Evolutionary conservation across 2,113 vertebrate species (phyloP).

Genomic region (Notothenia rossii): DNA sequence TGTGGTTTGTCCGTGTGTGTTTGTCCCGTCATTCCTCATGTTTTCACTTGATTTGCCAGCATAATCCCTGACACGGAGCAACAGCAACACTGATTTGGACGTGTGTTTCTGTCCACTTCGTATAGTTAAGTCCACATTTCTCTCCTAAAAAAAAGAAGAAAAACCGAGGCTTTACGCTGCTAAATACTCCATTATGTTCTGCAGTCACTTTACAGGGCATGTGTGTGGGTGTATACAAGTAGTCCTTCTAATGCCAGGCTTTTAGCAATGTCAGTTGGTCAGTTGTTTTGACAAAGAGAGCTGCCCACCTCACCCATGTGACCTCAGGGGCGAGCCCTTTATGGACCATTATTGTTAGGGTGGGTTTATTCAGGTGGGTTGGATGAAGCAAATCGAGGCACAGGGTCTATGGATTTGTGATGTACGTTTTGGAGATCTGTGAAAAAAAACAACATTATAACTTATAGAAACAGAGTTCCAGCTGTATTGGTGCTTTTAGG

Average conservation of each 20-base stretch:
- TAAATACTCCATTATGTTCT: background rate
- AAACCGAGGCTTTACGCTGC: background rate
- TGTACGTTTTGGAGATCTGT: slow-evolving; percentile 44
- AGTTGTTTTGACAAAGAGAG: background rate
- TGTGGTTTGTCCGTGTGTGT: too few relatives aligned
- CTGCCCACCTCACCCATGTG: background rate
- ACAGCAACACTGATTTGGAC: background rate
- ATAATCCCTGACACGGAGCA: too few relatives aligned
- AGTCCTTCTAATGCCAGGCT: background rate
- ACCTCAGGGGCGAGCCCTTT: background rate
- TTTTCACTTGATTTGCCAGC: too few relatives aligned
- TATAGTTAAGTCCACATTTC: background rate
- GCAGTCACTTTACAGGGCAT: background rate
- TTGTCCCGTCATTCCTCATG: too few relatives aligned
- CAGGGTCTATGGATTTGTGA: slow-evolving; percentile 47
- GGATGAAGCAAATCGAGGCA: slow-evolving; percentile 10
- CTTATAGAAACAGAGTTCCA: slow-evolving; percentile 48
- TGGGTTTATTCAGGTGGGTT: slow-evolving; percentile 17
- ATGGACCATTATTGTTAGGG: slow-evolving; percentile 28
- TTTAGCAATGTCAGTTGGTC: background rate
- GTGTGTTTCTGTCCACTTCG: background rate
- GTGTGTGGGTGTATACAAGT: background rate
- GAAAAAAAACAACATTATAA: slow-evolving; percentile 36
- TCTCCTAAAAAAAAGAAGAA: background rate
- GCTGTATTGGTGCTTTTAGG: slow-evolving; percentile 18